These are phyloP conservation scores for Limanda limanda DNA, from an alignment of 2,113 vertebrate genomes.

Conservation along the genomic window DNA sequence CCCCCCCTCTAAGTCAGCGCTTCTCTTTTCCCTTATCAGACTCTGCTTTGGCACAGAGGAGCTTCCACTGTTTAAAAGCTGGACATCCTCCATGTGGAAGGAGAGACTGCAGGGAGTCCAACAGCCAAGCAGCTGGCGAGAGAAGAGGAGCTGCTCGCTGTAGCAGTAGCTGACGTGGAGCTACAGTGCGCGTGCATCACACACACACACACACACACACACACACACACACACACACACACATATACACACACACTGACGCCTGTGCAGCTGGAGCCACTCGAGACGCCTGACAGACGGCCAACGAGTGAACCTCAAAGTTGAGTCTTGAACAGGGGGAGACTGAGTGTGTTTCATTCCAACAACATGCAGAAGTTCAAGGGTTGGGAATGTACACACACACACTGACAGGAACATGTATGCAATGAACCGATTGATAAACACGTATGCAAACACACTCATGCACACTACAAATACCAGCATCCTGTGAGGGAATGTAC, in stretches of 20 bases:
- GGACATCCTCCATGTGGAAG: slow-evolving; percentile 41
- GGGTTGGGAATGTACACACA: slow-evolving; percentile 53
- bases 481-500: slow-evolving; percentile 20
- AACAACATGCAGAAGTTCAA: slow-evolving; percentile 18
- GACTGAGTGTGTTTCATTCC: slow-evolving; percentile 23
- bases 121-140: slow-evolving; percentile 42
- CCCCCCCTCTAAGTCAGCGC: slow-evolving; percentile 20
- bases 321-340: not conserved
- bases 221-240: slow-evolving; percentile 12
- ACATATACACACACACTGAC: slow-evolving; percentile 13
- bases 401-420: slow-evolving; percentile 39
- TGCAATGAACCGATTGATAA: slow-evolving; percentile 20
- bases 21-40: slow-evolving; percentile 50
- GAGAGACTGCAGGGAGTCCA: slow-evolving; percentile 38
- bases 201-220: slow-evolving; percentile 10
- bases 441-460: slow-evolving; percentile 11
- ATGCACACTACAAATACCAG: slow-evolving; percentile 6
- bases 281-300: slow-evolving; percentile 50
- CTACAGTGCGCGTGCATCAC: slow-evolving; percentile 16
- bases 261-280: slow-evolving; percentile 65
- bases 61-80: slow-evolving; percentile 8
- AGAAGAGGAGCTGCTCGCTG: slow-evolving; percentile 34
- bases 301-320: slow-evolving; percentile 38
- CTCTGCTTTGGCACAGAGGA: slow-evolving; percentile 38
- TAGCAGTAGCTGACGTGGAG: slow-evolving; percentile 72